Base-by-base conservation (phyloP, 35 echinoderm and acorn worm species). In the Heliocidaris erythrogramma region DNA sequence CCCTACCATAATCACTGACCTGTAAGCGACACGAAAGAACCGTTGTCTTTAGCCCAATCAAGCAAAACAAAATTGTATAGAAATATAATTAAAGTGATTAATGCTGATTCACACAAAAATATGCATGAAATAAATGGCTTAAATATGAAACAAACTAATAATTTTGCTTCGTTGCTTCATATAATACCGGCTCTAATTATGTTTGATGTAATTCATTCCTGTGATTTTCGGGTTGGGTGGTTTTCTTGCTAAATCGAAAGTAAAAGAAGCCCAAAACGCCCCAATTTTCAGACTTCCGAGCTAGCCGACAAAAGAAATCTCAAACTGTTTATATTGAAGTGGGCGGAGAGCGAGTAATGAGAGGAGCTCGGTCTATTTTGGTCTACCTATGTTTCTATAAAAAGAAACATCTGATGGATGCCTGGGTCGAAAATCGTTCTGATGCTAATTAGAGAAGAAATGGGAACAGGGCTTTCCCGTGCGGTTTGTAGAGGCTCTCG, bases 181-280 rank as follows among this genome's bases (percentile, higher is more conserved):
- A 78, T 24, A 27, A 78, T 78, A 78, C 65, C 14, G 7, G 18
- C 8, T 78, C 65, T 78, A 78, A 78, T 78, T 78, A 78, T 78
- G n/a, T 78, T 78, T n/a, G 21, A 21, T 78, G 65, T 78, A 78
- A 78, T 78, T 78, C 65, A 78, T 78, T 78, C 65, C 27, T 16
- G 31, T 24, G 47, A 48, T 89, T 89, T 89, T 89, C 87, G 87
- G 31, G 87, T 48, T 89, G 87, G 87, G 87, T 89, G 87, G 87
- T 89, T 89, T 89, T 89, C 87, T 89, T 32, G 18, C 47, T 42
- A 89, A 89, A 89, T 89, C 87, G 87, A 89, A 89, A 89, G 87
- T 89, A 89, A 89, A 89, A 89, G 47, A 14, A 27, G 11, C 12
- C 9, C 5, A 9, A 78, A 89, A 89, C 87, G 87, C 87, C 31